Evolutionary conservation across 2,113 vertebrate species (phyloP).

Genomic region (Balaenoptera acutorostrata): DNA sequence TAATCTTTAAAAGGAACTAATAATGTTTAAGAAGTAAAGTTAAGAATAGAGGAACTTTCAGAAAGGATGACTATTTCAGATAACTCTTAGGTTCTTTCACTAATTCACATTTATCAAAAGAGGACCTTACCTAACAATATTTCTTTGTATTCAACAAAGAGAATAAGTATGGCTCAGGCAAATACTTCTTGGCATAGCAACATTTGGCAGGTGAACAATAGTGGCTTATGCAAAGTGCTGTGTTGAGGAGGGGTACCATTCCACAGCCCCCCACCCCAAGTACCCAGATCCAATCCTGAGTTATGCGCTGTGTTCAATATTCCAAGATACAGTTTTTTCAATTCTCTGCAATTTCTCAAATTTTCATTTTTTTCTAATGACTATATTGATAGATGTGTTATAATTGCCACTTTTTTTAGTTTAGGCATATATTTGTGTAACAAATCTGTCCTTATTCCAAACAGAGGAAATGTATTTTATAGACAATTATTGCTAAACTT

Average conservation of each 20-base stretch:
- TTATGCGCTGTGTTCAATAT: not conserved
- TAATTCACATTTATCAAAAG: not conserved
- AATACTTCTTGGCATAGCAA: not conserved
- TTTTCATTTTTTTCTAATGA: not conserved
- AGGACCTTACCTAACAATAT: not conserved
- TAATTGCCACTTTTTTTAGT: not conserved
- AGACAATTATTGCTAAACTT: not conserved
- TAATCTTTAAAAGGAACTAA: not conserved
- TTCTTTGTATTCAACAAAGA: not conserved
- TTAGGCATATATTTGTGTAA: not conserved
- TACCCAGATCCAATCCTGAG: not conserved
- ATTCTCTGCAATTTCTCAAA: not conserved
- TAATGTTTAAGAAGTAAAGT: not conserved
- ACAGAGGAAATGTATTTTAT: not conserved
- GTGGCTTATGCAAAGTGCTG: too few species aligned
- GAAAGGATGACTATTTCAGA: not conserved
- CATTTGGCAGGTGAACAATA: not conserved
- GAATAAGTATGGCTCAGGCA: not conserved
- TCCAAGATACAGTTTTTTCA: not conserved
- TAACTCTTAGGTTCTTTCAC: not conserved
- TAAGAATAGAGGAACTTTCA: not conserved
- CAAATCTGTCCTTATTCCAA: not conserved
- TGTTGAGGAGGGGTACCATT: too few species aligned
- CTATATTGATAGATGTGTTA: not conserved
- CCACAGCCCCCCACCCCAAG: rapidly evolving